Conservation (phyloP, 53 echinoderm and acorn worm genomes). For the Glandiceps talaboti region DNA sequence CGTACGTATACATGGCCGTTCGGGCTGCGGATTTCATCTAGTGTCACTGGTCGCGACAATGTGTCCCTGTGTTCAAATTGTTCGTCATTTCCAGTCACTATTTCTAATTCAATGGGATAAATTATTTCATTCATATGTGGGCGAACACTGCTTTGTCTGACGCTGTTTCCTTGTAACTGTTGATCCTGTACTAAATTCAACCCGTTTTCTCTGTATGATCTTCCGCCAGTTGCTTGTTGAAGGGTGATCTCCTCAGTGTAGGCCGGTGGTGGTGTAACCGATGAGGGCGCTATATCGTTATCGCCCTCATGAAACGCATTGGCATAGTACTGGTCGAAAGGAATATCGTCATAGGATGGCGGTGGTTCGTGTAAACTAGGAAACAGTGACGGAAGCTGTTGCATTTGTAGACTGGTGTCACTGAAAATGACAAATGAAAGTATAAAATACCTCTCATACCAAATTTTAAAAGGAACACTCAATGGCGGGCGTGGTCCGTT, state of each 20-base stretch:
- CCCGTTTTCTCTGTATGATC: no score
- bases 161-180: background rate
- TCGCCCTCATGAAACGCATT: background rate
- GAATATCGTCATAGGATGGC: background rate
- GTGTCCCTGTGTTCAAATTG: background rate
- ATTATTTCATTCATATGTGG: background rate
- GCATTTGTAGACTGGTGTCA: background rate
- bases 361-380: background rate
- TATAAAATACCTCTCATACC: no score
- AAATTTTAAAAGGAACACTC: no score
- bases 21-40: no score
- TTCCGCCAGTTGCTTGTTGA: no score
- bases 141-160: background rate
- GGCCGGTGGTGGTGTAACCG: background rate
- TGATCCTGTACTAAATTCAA: background rate
- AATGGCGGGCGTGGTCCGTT: no score
- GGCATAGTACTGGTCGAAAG: background rate
- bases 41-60: background rate
- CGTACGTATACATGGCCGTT: background rate
- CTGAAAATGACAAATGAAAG: no score
- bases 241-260: background rate
- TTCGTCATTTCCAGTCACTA: background rate
- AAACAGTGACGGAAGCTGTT: background rate
- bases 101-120: background rate
- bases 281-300: background rate